These are phyloP conservation scores for Leptopilina drosophilae DNA, from an alignment of 2,888 invertebrate genomes.

Conservation along the genomic window DNA sequence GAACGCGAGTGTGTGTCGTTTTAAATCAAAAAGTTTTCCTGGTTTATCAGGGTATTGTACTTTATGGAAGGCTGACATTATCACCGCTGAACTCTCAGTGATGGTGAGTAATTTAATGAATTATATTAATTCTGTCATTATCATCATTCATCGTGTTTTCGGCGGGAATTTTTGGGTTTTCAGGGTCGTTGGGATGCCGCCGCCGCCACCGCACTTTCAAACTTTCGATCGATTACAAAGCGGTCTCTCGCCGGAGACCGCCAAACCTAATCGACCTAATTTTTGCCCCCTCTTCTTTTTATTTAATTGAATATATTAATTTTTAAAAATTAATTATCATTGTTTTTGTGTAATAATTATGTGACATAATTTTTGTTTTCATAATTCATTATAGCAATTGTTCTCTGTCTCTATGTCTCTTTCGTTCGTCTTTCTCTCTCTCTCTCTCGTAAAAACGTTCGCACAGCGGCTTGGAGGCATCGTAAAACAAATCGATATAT, in stretches of 20 bases:
- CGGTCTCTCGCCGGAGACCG: conserved; percentile 12
- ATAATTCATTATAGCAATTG: background rate
- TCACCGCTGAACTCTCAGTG: conserved; percentile 55
- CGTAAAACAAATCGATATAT: conserved; percentile 65
- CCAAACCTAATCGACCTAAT: conserved; percentile 23
- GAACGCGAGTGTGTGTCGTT: conserved; percentile 62
- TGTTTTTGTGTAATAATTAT: no score
- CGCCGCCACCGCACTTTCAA: conserved; percentile 59
- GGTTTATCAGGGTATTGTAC: conserved; percentile 47
- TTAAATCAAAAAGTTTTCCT: conserved; percentile 59
- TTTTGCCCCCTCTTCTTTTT: background rate
- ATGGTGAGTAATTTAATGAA: conserved; percentile 64
- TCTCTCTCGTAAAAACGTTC: conserved; percentile 39
- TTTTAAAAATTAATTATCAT: no score
- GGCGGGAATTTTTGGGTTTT: conserved; percentile 68
- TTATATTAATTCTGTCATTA: conserved; percentile 38
- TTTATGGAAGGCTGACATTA: conserved; percentile 52
- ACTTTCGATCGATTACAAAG: conserved; percentile 56
- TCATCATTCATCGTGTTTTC: conserved; percentile 58
- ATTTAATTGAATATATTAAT: background rate
- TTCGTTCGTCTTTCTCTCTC: conserved; percentile 7
- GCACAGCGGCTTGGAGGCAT: conserved; percentile 38
- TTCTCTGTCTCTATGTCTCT: background rate
- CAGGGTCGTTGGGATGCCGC: conserved; percentile 58
- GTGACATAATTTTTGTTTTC: no score